Evolutionary conservation across 2,113 vertebrate species (phyloP).

Genomic region (Chloebia gouldiae): DNA sequence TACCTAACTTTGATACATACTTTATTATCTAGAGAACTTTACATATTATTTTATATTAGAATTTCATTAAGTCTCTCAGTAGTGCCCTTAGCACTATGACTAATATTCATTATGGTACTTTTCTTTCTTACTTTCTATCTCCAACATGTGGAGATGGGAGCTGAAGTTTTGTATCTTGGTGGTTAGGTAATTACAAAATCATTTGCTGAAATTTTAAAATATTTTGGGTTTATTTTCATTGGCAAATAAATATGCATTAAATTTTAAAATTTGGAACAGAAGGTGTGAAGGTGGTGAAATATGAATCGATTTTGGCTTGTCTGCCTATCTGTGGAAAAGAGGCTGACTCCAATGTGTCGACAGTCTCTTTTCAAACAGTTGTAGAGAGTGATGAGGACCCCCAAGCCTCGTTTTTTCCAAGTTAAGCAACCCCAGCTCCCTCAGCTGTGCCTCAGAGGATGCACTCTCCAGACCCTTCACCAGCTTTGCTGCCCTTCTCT

Average conservation of each 20-base stretch:
- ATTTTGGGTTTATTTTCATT: not conserved
- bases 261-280: not conserved
- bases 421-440: not conserved
- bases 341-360: not conserved
- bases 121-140: not conserved
- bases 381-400: not conserved
- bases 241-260: accelerated
- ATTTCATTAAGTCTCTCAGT: not conserved
- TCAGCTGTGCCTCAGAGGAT: not conserved
- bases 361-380: not conserved
- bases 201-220: not conserved
- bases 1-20: not conserved
- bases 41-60: not conserved
- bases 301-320: not conserved
- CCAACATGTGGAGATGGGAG: not conserved
- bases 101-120: not conserved
- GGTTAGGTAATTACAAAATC: not conserved
- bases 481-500: not conserved
- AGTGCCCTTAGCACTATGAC: not conserved
- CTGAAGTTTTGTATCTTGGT: not conserved
- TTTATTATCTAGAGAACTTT: not conserved
- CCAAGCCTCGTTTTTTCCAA: not conserved
- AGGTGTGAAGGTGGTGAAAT: not conserved
- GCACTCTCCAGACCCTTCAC: not conserved
- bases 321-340: not conserved